Percentiles rank a stretch among this genome's conserved stretches.
Conservation (phyloP, 2,113 vertebrate genomes). For the Diglossa brunneiventris region DNA sequence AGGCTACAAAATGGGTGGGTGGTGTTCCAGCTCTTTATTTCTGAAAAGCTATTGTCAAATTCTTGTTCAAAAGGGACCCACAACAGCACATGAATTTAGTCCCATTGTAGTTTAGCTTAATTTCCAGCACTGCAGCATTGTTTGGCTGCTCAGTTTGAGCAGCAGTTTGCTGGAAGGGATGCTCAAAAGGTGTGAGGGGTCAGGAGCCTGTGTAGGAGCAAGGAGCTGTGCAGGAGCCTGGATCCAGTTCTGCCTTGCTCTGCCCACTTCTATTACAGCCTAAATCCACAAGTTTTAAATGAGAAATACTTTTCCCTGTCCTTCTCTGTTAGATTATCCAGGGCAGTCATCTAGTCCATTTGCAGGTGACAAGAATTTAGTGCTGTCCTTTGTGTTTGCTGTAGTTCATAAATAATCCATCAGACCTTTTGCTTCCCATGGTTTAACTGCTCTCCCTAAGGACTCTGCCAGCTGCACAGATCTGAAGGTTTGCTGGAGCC, state of each 20-base stretch:
- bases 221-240: neutral
- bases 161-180: neutral
- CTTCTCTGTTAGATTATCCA: neutral
- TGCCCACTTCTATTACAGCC: neutral
- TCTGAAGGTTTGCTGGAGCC: neutral
- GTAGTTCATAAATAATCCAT: neutral
- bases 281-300: neutral
- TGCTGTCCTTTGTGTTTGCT: neutral
- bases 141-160: neutral
- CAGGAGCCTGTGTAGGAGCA: neutral
- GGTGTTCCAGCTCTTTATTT: neutral
- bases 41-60: neutral
- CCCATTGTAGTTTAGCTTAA: neutral
- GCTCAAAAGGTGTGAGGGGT: neutral
- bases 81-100: neutral
- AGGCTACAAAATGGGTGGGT: neutral
- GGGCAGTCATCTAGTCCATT: neutral
- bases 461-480: neutral
- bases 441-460: neutral
- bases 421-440: neutral
- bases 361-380: neutral
- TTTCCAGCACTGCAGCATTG: neutral
- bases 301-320: neutral
- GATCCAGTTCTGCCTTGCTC: neutral
- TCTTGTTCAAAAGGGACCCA: neutral